Percentiles rank a stretch among this genome's conserved stretches.
phyloP scores from a whole-genome alignment of 2,113 vertebrate species.

The Ondatra zibethicus region DNA sequence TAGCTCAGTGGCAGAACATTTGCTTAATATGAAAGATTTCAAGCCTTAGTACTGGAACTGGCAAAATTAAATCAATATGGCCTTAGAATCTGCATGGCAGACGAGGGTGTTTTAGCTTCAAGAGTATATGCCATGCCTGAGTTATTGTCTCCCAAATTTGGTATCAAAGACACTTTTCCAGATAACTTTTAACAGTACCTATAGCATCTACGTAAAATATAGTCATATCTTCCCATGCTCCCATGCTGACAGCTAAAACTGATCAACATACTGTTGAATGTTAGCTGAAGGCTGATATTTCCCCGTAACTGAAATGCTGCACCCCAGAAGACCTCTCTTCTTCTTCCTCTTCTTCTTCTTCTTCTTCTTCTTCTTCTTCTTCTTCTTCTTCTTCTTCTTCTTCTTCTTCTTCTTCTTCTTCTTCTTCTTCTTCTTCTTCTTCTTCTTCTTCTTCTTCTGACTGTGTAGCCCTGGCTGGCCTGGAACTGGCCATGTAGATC shows the following conservation, averaged over 20 bases:
- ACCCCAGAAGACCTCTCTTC: background rate
- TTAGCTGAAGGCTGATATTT: background rate
- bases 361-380: background rate
- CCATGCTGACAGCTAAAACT: background rate
- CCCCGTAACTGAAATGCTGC: background rate
- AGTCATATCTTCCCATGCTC: accelerated
- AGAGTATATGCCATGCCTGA: background rate
- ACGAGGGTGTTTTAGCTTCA: background rate
- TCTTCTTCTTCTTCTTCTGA: background rate
- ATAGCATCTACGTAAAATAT: background rate
- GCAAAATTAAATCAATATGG: background rate
- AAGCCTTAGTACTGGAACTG: background rate
- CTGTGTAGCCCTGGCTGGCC: background rate
- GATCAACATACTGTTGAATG: background rate
- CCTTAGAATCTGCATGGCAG: background rate
- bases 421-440: background rate
- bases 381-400: background rate
- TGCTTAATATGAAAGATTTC: too few species aligned
- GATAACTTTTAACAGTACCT: background rate
- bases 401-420: background rate
- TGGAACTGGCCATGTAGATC: background rate
- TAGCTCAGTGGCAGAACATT: background rate
- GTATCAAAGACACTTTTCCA: background rate
- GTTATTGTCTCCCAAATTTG: background rate
- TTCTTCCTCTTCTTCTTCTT: background rate